These are phyloP conservation scores for Acanthisitta chloris DNA, from an alignment of 2,113 vertebrate species.

Conservation along the genomic window DNA sequence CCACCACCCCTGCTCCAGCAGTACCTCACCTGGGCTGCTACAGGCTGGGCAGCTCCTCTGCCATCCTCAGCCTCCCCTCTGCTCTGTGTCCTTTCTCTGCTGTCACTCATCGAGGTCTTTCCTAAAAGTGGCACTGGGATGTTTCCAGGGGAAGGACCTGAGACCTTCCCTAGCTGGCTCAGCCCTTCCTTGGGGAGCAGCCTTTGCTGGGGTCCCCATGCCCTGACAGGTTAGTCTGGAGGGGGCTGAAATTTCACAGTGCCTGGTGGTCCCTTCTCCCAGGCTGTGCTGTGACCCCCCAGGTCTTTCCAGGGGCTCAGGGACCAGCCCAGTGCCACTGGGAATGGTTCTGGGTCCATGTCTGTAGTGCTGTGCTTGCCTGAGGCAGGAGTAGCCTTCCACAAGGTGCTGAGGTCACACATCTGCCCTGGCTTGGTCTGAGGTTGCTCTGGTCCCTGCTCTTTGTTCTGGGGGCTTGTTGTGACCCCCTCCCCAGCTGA, in stretches of 20 bases:
- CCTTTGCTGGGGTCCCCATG: neutral
- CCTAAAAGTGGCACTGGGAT: neutral
- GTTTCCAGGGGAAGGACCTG: neutral
- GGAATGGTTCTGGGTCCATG: neutral
- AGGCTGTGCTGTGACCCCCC: neutral
- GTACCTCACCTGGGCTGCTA: neutral
- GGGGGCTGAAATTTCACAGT: neutral
- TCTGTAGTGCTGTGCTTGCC: rapidly evolving
- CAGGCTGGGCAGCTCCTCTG: neutral
- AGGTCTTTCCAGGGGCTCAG: neutral
- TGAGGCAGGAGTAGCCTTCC: neutral
- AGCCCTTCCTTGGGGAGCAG: neutral
- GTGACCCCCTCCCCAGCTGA: neutral
- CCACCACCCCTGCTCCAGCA: neutral
- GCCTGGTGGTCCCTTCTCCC: neutral
- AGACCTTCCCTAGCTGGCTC: neutral
- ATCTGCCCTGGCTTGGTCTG: neutral
- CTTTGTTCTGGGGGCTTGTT: rapidly evolving
- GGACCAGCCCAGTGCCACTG: rapidly evolving
- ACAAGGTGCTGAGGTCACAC: rapidly evolving
- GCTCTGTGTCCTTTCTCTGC: neutral
- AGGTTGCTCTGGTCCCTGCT: neutral
- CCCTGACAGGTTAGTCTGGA: neutral
- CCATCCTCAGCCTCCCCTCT: neutral
- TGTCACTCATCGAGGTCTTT: neutral